A percentile compares a stretch with the other conserved stretches of the same genome.
phyloP scores from a whole-genome alignment of 2,888 invertebrate species.

The Cryptosula pallasiana region DNA sequence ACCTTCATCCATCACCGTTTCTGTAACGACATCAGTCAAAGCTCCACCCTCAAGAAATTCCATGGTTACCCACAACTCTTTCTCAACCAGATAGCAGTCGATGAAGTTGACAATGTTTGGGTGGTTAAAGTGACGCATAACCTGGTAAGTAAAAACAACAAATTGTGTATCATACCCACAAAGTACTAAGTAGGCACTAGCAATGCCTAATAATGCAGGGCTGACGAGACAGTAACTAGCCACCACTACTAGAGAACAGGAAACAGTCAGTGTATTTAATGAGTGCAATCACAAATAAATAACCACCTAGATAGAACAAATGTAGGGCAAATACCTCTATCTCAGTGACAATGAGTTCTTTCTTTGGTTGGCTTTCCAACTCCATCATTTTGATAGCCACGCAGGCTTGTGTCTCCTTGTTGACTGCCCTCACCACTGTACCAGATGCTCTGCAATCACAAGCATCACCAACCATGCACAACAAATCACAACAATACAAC shows the following conservation, averaged over 20 bases:
- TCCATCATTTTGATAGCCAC: conserved; percentile 97
- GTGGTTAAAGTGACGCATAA: conserved; percentile 63
- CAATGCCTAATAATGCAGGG: too few species aligned
- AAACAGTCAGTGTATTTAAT: too few species aligned
- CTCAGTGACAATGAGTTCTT: conserved; percentile 91
- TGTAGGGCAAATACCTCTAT: too few species aligned
- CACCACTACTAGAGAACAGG: too few species aligned
- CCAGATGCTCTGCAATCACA: conserved; percentile 77
- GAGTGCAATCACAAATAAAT: too few species aligned
- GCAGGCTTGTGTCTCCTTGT: conserved; percentile 65
- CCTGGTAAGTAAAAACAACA: too few species aligned
- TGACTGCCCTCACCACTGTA: conserved; percentile 82
- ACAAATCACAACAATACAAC: too few species aligned
- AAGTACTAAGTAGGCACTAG: too few species aligned
- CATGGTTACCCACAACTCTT: conserved; percentile 95
- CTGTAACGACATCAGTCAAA: conserved; percentile 92
- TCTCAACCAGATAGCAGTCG: conserved; percentile 83
- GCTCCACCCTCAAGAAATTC: conserved; percentile 82
- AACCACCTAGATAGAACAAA: too few species aligned
- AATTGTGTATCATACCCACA: too few species aligned
- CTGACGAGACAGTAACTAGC: background rate
- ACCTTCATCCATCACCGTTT: conserved; percentile 91
- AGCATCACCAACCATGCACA: too few species aligned
- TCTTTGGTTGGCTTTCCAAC: conserved; percentile 86
- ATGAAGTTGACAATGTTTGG: conserved; percentile 92